A percentile compares a stretch with the other conserved stretches of the same genome.
Evolutionary conservation across 2,113 vertebrate species (phyloP).

Genomic region (Panthera leo): DNA sequence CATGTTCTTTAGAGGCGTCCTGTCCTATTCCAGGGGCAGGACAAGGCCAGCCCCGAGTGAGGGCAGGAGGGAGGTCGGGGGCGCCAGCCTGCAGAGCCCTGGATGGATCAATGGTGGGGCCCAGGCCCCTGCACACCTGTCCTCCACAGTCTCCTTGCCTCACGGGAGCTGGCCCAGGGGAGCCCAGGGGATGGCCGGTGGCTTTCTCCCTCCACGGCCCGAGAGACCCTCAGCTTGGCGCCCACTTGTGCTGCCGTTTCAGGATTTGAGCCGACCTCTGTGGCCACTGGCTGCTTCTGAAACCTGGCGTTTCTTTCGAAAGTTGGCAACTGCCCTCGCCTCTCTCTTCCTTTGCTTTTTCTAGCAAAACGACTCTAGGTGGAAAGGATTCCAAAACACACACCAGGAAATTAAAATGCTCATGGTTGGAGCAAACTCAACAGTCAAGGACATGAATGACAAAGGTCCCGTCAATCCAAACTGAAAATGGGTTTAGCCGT

Average conservation of each 20-base stretch:
- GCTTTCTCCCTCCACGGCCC: accelerated
- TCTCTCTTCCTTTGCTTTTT: not conserved
- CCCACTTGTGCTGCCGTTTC: accelerated
- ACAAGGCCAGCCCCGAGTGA: not conserved
- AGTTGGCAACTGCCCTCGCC: not conserved
- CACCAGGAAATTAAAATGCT: not conserved
- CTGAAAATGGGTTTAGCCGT: not conserved
- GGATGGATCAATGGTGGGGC: no score
- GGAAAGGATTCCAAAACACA: not conserved
- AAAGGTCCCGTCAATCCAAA: not conserved
- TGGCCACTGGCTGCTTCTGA: accelerated
- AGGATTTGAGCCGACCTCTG: accelerated
- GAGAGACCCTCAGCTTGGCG: accelerated
- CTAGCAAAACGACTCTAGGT: not conserved
- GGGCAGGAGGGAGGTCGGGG: not conserved
- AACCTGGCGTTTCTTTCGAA: not conserved
- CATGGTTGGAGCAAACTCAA: not conserved
- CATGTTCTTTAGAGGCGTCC: not conserved
- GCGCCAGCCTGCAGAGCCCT: not conserved
- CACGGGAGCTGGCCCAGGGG: not conserved
- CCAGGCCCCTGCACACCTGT: not conserved
- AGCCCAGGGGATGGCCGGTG: accelerated
- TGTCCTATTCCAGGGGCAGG: no score
- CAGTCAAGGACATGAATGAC: accelerated
- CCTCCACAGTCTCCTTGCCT: not conserved